Conservation (phyloP, 2,888 invertebrate genomes). For the Athalia circularis region DNA sequence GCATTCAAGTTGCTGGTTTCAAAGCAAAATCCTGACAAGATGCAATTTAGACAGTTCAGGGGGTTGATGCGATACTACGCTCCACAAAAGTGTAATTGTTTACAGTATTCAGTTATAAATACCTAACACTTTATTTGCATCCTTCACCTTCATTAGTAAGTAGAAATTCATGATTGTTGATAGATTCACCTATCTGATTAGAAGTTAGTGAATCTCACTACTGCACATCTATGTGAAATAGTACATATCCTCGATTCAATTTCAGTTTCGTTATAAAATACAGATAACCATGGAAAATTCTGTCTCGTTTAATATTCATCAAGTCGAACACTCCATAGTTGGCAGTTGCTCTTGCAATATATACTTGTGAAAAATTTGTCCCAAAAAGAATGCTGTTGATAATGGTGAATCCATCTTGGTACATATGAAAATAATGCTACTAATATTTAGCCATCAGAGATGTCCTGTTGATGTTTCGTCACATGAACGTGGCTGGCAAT, state of each 20-base stretch:
- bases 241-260: too few relatives aligned
- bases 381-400: too few relatives aligned
- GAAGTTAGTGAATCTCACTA: too few relatives aligned
- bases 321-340: too few relatives aligned
- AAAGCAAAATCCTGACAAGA: conserved; percentile 82
- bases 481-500: conserved; percentile 81
- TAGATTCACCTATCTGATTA: background rate
- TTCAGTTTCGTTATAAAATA: too few relatives aligned
- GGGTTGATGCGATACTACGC: conserved; percentile 88
- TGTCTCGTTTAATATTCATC: too few relatives aligned
- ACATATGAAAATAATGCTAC: conserved; percentile 36
- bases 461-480: conserved; percentile 87
- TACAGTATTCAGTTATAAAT: conserved; percentile 31
- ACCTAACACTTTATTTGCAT: conserved; percentile 6
- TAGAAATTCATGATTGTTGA: background rate
- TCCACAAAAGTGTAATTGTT: conserved; percentile 81
- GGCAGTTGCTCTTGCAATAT: too few relatives aligned
- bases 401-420: background rate
- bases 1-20: conserved; percentile 89
- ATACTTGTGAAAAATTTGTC: too few relatives aligned
- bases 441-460: conserved; percentile 80
- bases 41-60: conserved; percentile 85
- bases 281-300: too few relatives aligned
- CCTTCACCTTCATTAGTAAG: background rate
- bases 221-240: too few relatives aligned